Conservation (phyloP, 2,888 invertebrate species). For the Globia sparganii region DNA sequence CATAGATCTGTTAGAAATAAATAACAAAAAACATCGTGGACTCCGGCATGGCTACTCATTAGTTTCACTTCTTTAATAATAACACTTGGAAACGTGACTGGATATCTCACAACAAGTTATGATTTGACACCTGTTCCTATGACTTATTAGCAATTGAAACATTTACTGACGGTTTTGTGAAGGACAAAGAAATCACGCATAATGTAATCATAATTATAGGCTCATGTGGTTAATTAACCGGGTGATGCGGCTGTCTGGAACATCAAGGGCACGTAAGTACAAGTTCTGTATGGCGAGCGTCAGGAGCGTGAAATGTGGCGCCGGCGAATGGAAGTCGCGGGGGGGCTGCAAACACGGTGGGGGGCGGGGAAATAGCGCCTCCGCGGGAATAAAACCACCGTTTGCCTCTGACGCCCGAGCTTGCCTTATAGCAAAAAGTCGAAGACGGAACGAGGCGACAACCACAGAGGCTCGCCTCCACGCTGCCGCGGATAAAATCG, state of each 20-base stretch:
- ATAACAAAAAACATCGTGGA: constrained; percentile 73
- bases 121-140: constrained; percentile 43
- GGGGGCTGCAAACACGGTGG: constrained; percentile 61
- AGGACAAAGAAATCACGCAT: neutral
- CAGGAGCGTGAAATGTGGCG: constrained; percentile 84
- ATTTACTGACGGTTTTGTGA: neutral
- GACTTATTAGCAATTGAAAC: constrained; percentile 19
- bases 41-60: constrained; percentile 74
- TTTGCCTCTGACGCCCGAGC: constrained; percentile 86
- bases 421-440: constrained; percentile 86
- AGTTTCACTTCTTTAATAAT: constrained; percentile 64
- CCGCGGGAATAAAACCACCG: constrained; percentile 81
- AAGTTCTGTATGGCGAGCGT: constrained; percentile 69
- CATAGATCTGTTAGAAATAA: constrained; percentile 84
- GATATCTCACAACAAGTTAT: constrained; percentile 31
- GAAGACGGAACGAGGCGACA: constrained; percentile 88
- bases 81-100: constrained; percentile 42
- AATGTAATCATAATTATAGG: neutral
- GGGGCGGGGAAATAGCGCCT: constrained; percentile 76
- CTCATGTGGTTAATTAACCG: constrained; percentile 43
- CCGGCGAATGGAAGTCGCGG: constrained; percentile 72
- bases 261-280: constrained; percentile 73
- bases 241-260: constrained; percentile 61
- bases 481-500: constrained; percentile 89
- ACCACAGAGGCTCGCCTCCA: constrained; percentile 86